Conservation (phyloP, 64 coral and sea anemone genomes). For the Pocillopora verrucosa region DNA sequence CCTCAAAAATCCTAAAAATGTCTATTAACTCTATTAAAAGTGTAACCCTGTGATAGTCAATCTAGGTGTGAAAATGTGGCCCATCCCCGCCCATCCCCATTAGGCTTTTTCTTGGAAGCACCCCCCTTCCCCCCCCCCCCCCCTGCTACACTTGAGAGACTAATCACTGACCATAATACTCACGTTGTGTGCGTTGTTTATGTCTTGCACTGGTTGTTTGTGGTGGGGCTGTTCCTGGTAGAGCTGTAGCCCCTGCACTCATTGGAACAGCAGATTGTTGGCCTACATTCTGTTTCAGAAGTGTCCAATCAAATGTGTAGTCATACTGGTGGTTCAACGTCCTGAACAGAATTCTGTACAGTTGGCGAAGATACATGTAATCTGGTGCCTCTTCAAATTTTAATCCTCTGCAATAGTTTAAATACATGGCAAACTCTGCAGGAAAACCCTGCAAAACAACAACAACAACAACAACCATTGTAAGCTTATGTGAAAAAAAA, state of each 20-base stretch:
- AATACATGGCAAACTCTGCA: slow-evolving; percentile 98
- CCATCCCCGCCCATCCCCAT: too few species aligned
- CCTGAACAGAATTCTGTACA: slow-evolving; percentile 96
- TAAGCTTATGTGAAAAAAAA: not conserved
- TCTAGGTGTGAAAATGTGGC: too few species aligned
- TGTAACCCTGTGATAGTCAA: too few species aligned
- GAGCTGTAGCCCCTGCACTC: slow-evolving; percentile 70
- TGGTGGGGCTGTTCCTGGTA: slow-evolving; percentile 61
- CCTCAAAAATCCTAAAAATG: too few species aligned
- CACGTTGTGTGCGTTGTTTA: slow-evolving; percentile 74
- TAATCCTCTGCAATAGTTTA: slow-evolving; percentile 96
- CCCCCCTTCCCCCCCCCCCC: too few species aligned
- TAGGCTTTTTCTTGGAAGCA: too few species aligned
- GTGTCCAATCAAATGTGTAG: slow-evolving; percentile 97
- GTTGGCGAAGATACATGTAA: slow-evolving; percentile 97
- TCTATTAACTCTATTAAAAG: too few species aligned
- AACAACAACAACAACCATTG: not conserved
- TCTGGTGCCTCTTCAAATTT: slow-evolving; percentile 97
- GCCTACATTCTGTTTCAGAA: slow-evolving; percentile 80
- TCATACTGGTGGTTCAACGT: slow-evolving; percentile 98
- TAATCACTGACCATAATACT: slow-evolving; percentile 10
- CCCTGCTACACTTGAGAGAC: not conserved
- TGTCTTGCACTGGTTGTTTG: slow-evolving; percentile 76
- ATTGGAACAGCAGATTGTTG: slow-evolving; percentile 56
- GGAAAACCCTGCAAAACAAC: slow-evolving; percentile 68